phyloP scores from a whole-genome alignment of 2,113 vertebrate species.

The Poeciliopsis occidentalis region DNA sequence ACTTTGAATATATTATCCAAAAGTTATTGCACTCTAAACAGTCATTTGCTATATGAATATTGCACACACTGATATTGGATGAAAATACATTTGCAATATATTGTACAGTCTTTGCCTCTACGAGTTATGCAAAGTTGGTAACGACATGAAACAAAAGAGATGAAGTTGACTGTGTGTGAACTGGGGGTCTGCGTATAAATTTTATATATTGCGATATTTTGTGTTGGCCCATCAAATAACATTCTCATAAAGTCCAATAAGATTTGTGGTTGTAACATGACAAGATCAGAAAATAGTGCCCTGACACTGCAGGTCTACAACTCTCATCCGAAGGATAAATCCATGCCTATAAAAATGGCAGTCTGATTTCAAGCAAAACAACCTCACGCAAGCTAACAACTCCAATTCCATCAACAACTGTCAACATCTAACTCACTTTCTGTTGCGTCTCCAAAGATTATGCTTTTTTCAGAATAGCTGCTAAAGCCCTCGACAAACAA shows the following conservation, averaged over 20 bases:
- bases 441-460: conserved; percentile 9
- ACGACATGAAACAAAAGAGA: too few species aligned
- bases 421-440: conserved; percentile 6
- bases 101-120: too few species aligned
- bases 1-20: too few species aligned
- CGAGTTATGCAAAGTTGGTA: not conserved
- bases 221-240: not conserved
- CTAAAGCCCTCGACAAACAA: conserved; percentile 18
- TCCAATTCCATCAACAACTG: not conserved
- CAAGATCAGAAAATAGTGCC: not conserved
- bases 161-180: not conserved
- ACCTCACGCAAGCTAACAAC: not conserved
- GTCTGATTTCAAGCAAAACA: not conserved
- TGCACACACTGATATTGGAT: too few species aligned
- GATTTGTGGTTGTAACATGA: not conserved
- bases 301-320: not conserved
- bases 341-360: too few species aligned
- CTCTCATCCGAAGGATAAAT: not conserved
- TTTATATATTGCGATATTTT: not conserved
- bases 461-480: conserved; percentile 21
- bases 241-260: not conserved
- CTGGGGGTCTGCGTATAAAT: too few species aligned
- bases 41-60: too few species aligned
- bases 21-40: too few species aligned
- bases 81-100: too few species aligned